Base-by-base conservation (phyloP, 1,140 invertebrate genomes). In the Achatina immaculata region DNA sequence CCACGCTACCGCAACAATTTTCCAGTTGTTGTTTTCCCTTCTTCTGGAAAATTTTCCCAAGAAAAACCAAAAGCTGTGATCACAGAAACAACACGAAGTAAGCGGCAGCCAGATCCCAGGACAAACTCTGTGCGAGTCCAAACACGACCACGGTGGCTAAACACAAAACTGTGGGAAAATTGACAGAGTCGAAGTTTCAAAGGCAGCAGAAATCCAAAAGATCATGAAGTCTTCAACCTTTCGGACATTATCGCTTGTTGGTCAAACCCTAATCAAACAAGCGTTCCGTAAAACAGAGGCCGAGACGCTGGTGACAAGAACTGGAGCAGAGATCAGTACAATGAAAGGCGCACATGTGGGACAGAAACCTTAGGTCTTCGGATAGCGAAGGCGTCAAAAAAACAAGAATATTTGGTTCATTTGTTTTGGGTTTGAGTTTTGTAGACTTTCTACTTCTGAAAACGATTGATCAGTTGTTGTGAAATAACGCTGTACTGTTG, bases 211-310 rank as follows among this genome's bases (percentile, higher is more conserved):
- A 62, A 62, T 62, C 58, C 58, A 2, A 31, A 62, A 62, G 58
- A 62, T 31, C 58, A 62, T 62, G 58, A 28, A 62, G 58, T 62
- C n/a, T 28, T 62, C n/a, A 62, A 62, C 58, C 58, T 62, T 62
- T 62, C 16, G 58, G 58, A 62, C 58, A 31, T 62, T 62, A 62
- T 62, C 58, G 58, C 58, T 62, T 62, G 58, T 62, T 62, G 58
- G 58, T 62, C 58, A 62, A 62, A 62, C 16, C 58, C 31, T 31
- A 62, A 34, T 31, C 58, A 62, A 62, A 62, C 58, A 62, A 31
- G 3, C 58, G 4, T 6, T 9, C 28, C n/a, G 58, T 28, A 62
- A 62, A 62, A 62, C 58, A 62, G 58, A 62, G 31, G 58, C 58
- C n/a, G 58, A 34, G 58, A 62, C n/a, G 58, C 58, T 28, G 11